Evolutionary conservation across 1,140 invertebrate species (phyloP).

Genomic region (Coenobita brevimanus): DNA sequence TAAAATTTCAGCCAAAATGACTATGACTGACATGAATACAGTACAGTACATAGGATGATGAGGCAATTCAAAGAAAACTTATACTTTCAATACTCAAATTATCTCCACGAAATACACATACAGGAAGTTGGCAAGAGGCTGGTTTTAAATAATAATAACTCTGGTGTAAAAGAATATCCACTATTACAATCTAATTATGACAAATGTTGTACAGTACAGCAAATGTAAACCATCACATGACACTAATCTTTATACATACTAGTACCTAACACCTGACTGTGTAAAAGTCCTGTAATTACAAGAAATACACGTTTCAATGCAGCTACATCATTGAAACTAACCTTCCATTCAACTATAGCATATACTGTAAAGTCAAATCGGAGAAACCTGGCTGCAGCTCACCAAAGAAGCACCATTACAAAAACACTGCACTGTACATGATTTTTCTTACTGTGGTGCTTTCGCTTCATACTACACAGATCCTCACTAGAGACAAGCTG

Average conservation of each 20-base stretch:
- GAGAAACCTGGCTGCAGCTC: too few relatives aligned
- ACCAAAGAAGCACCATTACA: too few relatives aligned
- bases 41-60: too few relatives aligned
- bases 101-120: slow-evolving; percentile 63
- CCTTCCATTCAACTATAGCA: too few relatives aligned
- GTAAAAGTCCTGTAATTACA: not conserved
- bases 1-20: not conserved
- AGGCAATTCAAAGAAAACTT: slow-evolving; percentile 13
- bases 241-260: slow-evolving; percentile 42
- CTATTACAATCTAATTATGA: slow-evolving; percentile 44
- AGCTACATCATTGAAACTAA: too few relatives aligned
- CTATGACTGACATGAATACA: not conserved
- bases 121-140: slow-evolving; percentile 63
- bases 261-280: not conserved
- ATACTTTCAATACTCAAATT: slow-evolving; percentile 54
- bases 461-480: too few relatives aligned
- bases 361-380: too few relatives aligned
- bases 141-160: slow-evolving; percentile 50
- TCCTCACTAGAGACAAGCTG: too few relatives aligned
- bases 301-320: too few relatives aligned
- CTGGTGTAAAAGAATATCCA: slow-evolving; percentile 62
- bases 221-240: slow-evolving; percentile 30
- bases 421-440: too few relatives aligned
- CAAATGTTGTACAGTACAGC: slow-evolving; percentile 7
- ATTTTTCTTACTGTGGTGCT: too few relatives aligned